Conservation (phyloP, 2,113 vertebrate genomes). For the Puntigrus tetrazona region DNA sequence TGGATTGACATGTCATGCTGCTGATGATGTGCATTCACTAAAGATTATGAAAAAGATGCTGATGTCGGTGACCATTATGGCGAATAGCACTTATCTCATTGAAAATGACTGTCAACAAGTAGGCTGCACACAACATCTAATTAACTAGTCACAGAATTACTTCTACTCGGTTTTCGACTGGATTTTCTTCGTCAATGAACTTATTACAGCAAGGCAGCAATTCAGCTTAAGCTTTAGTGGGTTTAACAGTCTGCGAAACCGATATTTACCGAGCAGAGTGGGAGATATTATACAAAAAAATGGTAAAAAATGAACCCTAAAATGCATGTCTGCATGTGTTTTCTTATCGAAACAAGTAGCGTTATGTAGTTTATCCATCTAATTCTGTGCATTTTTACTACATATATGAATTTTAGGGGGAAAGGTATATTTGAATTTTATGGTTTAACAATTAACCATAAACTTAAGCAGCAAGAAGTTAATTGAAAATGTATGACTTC, state of each 20-base stretch:
- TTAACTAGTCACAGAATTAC: background rate
- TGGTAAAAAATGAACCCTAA: background rate
- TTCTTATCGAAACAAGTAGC: background rate
- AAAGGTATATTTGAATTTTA: background rate
- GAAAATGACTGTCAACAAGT: background rate
- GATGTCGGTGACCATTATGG: background rate
- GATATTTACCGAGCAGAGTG: background rate
- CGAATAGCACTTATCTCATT: background rate
- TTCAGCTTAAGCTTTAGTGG: background rate
- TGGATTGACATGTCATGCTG: background rate
- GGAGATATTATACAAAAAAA: background rate
- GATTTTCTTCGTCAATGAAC: background rate
- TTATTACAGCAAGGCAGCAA: background rate
- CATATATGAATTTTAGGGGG: background rate
- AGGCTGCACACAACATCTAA: background rate
- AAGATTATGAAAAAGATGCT: conserved; percentile 1
- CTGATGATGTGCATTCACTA: background rate
- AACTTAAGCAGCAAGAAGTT: background rate
- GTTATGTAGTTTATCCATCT: background rate
- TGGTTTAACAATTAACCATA: background rate
- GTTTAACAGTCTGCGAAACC: background rate
- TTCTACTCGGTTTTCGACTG: background rate
- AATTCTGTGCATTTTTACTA: background rate
- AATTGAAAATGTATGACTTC: background rate
- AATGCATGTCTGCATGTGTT: background rate